Evolutionary conservation across 2,888 invertebrate species (phyloP).

Genomic region (Neoaliturus tenellus): DNA sequence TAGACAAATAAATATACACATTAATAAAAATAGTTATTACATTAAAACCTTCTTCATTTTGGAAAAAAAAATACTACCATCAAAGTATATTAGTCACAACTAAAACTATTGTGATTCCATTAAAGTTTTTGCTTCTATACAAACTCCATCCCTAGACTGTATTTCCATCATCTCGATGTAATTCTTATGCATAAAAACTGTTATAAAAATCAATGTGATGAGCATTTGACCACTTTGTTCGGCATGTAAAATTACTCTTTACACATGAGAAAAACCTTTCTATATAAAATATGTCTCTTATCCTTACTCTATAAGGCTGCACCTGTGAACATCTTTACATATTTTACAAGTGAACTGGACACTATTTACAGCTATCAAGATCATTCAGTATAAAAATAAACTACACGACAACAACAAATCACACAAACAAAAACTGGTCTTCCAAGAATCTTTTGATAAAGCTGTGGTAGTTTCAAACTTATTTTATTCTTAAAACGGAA

Average conservation of each 20-base stretch:
- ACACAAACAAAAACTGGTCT: not conserved
- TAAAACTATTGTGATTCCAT: too few species aligned
- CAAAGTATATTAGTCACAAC: too few species aligned
- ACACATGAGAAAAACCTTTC: conserved; percentile 1
- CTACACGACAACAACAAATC: conserved; percentile 6
- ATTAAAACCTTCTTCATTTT: too few species aligned
- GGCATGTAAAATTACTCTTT: not conserved
- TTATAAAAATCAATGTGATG: not conserved
- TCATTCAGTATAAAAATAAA: conserved; percentile 11
- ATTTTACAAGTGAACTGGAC: conserved; percentile 18
- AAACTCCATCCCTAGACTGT: too few species aligned
- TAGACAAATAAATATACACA: too few species aligned
- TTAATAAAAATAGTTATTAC: too few species aligned
- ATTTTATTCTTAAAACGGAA: not conserved
- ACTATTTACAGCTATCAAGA: not conserved
- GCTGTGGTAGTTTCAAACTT: not conserved
- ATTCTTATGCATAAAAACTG: not conserved
- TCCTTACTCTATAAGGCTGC: conserved; percentile 26
- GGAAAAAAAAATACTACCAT: too few species aligned
- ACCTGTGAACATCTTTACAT: conserved; percentile 6
- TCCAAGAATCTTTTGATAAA: not conserved
- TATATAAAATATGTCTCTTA: conserved; percentile 10
- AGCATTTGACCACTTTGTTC: not conserved
- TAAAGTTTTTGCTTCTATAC: too few species aligned
- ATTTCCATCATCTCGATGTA: not conserved